Evolutionary conservation across 2,888 invertebrate species (phyloP).

Genomic region (Harpalus rufipes): DNA sequence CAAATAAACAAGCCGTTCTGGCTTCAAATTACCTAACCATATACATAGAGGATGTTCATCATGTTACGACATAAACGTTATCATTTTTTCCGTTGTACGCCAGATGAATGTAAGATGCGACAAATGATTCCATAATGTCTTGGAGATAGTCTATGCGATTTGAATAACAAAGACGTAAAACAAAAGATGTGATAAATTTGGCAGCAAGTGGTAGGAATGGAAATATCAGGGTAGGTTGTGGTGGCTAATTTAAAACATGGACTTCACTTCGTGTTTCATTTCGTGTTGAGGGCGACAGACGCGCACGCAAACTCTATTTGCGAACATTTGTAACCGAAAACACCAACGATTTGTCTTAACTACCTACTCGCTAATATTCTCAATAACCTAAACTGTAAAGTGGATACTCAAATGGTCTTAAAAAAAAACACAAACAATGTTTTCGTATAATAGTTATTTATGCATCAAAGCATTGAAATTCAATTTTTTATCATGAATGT

Average conservation of each 20-base stretch:
- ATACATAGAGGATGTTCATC: too few species aligned
- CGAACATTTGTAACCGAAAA: conserved; percentile 47
- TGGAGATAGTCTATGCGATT: conserved; percentile 29
- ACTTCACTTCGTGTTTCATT: conserved; percentile 53
- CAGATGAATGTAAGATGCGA: neutral
- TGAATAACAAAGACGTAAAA: conserved; percentile 51
- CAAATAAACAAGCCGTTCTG: neutral
- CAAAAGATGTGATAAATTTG: conserved; percentile 52
- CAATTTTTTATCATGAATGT: neutral
- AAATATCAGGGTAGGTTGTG: conserved; percentile 52
- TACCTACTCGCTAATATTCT: neutral
- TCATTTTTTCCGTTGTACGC: neutral
- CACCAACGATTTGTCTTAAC: neutral
- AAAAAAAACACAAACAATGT: neutral
- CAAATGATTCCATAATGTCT: conserved; percentile 33
- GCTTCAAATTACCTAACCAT: neutral
- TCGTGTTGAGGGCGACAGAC: conserved; percentile 28
- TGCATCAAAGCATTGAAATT: too few species aligned
- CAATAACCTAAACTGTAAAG: too few species aligned
- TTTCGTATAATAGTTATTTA: too few species aligned
- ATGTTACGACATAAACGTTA: neutral
- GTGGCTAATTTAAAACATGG: conserved; percentile 52
- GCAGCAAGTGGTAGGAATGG: conserved; percentile 44
- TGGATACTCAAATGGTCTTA: too few species aligned
- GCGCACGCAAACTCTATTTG: conserved; percentile 55